Evolutionary conservation across 2,888 invertebrate species (phyloP), one percentile per base, ranked within the genome.

Genomic region (Xestia rhomboidea): DNA sequence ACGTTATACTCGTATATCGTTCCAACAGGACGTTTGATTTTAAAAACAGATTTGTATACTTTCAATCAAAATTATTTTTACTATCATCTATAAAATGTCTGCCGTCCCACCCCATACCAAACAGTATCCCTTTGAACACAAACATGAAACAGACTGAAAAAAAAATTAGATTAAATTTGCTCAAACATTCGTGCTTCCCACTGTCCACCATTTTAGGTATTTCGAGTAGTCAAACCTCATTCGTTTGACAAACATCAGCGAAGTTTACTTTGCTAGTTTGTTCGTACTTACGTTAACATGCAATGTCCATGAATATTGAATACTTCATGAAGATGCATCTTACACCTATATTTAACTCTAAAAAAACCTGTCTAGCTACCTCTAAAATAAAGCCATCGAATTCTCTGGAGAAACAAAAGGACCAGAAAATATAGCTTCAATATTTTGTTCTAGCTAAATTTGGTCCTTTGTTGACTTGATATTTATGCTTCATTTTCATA

Each of bases 211-310:
- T 46, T 71, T 70, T 73, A 73, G 73, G 21, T 82, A 86, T 79
- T 76, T 76, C 68, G 73, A 79, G 73, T 70, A 72, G 57, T 46
- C 87, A 82, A 81, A 80, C 79, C 34, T 84, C 82, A 87, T 88
- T 88, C 86, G 82, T 82, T 85, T 68, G 78, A 77, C 76, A 84
- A 86, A 86, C 84, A 83, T 67, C 73, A 73, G 51, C 49, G 3
- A 24, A 70, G 44, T 86, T 85, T 74, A 69, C 75, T 79, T 27
- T 76, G 62, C 44, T 51, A 72, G 77, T 77, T 85, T 44, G 68
- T 71, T 68, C 64, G 41, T 72, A 73, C 78, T 57, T 70, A 85
- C 49, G 79, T 70, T 60, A 71, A 85, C 79, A 85, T 85, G 86
- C 83, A 78, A 78, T 34, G 67, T 54, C 66, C 70, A 75, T 84